A percentile compares a stretch with the other conserved stretches of the same genome.
These are phyloP conservation scores for Phacellophora camtschatica DNA, from an alignment of 30 jellyfish, hydroid and myxozoan genomes.

Conservation along the genomic window DNA sequence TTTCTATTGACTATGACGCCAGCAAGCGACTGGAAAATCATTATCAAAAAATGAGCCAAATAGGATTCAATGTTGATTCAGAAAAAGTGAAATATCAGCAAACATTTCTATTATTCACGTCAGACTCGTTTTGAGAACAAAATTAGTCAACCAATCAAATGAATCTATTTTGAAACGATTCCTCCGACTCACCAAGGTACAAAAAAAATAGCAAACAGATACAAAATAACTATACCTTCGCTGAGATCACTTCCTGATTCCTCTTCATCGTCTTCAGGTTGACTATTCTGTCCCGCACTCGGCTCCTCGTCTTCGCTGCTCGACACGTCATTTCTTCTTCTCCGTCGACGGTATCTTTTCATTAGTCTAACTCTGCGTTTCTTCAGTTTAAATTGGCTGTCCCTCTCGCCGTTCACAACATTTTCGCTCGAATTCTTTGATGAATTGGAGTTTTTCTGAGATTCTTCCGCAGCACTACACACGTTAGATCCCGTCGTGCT, in stretches of 20 bases:
- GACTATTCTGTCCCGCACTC: background rate
- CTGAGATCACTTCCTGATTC: constrained; percentile 74
- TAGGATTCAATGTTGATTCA: no score
- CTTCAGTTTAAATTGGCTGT: constrained; percentile 5
- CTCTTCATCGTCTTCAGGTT: constrained; percentile 11
- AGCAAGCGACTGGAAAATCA: no score
- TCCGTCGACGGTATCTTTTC: constrained; percentile 60
- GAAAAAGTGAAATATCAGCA: no score
- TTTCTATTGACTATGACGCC: no score
- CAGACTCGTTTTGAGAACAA: no score
- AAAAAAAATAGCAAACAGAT: no score
- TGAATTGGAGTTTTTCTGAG: background rate
- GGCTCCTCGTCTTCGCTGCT: constrained; percentile 40
- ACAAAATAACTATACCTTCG: no score
- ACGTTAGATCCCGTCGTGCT: background rate
- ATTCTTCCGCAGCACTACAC: background rate
- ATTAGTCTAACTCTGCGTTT: constrained; percentile 12
- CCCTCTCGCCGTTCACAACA: background rate
- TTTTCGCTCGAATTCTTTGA: background rate
- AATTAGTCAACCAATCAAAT: no score
- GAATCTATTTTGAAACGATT: no score
- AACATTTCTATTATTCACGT: no score
- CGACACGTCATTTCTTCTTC: constrained; percentile 20
- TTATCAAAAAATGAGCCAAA: no score
- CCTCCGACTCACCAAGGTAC: no score